Evolutionary conservation across 2,888 invertebrate species (phyloP).

Genomic region (Lamellibrachia satsuma): DNA sequence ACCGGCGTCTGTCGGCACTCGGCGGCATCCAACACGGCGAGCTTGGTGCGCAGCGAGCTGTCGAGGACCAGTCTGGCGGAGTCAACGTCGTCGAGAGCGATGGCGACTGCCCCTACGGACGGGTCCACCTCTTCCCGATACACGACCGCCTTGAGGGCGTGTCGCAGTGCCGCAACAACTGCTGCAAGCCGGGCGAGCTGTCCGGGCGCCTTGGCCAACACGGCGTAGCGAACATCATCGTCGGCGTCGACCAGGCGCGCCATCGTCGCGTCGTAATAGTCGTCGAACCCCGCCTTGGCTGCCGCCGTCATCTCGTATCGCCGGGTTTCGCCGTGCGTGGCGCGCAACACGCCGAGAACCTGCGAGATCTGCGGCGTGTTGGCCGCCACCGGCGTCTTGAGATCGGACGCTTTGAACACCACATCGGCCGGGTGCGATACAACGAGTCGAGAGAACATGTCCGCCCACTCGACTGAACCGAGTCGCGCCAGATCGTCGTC

Average conservation of each 20-base stretch:
- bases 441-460: slow-evolving; percentile 30
- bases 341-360: slow-evolving; percentile 31
- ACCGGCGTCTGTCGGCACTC: neutral
- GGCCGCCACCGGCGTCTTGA: slow-evolving; percentile 34
- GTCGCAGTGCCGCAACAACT: slow-evolving; percentile 31
- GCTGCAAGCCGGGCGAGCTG: slow-evolving; percentile 32
- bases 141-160: slow-evolving; percentile 38
- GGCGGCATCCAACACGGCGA: slow-evolving; percentile 22
- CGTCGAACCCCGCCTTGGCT: slow-evolving; percentile 32
- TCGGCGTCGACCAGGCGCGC: slow-evolving; percentile 24
- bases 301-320: slow-evolving; percentile 29
- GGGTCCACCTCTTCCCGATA: slow-evolving; percentile 34
- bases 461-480: slow-evolving; percentile 27
- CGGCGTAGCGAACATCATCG: slow-evolving; percentile 29
- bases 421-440: slow-evolving; percentile 30
- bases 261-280: slow-evolving; percentile 30
- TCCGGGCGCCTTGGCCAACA: slow-evolving; percentile 33
- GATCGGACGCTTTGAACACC: slow-evolving; percentile 30
- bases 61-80: slow-evolving; percentile 35
- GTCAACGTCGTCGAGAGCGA: slow-evolving; percentile 32
- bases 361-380: slow-evolving; percentile 36
- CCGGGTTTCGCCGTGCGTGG: slow-evolving; percentile 27
- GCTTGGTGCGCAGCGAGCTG: slow-evolving; percentile 30
- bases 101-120: slow-evolving; percentile 32
- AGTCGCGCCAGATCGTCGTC: slow-evolving; percentile 26